Conservation (phyloP, 2,113 vertebrate species). For the Sander vitreus region DNA sequence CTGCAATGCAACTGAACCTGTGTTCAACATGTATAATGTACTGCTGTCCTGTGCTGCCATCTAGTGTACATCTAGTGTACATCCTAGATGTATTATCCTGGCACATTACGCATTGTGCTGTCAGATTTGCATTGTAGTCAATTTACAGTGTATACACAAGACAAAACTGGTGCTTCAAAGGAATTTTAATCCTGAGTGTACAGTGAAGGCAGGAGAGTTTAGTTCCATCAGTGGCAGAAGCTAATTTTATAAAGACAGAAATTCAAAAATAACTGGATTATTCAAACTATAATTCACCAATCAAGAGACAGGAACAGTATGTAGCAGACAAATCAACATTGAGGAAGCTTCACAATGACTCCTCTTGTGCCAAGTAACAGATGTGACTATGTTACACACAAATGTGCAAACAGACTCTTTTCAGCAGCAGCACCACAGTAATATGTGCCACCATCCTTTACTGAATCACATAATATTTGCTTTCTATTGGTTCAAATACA, state of each 20-base stretch:
- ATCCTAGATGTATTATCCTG: fast-evolving
- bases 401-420: slow-evolving; percentile 25
- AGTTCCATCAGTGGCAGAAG: slow-evolving; percentile 8
- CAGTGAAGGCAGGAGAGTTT: slow-evolving; percentile 20
- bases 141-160: neutral
- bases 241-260: neutral
- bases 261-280: neutral
- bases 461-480: slow-evolving; percentile 11
- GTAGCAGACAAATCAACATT: neutral
- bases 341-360: neutral
- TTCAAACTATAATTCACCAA: slow-evolving; percentile 22
- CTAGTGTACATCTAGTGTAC: slow-evolving; percentile 68
- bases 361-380: slow-evolving; percentile 39
- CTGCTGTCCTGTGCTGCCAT: slow-evolving; percentile 56
- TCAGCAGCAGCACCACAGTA: slow-evolving; percentile 31
- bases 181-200: slow-evolving; percentile 60
- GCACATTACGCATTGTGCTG: fast-evolving
- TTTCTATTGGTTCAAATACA: slow-evolving; percentile 38
- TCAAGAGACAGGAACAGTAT: slow-evolving; percentile 12
- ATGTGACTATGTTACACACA: slow-evolving; percentile 24
- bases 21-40: neutral
- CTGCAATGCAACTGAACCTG: neutral
- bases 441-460: slow-evolving; percentile 7
- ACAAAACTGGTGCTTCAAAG: slow-evolving; percentile 6
- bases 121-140: neutral